A percentile compares a stretch with the other conserved stretches of the same genome.
phyloP scores from a whole-genome alignment of 2,113 vertebrate species.

The Ramphastos sulfuratus region DNA sequence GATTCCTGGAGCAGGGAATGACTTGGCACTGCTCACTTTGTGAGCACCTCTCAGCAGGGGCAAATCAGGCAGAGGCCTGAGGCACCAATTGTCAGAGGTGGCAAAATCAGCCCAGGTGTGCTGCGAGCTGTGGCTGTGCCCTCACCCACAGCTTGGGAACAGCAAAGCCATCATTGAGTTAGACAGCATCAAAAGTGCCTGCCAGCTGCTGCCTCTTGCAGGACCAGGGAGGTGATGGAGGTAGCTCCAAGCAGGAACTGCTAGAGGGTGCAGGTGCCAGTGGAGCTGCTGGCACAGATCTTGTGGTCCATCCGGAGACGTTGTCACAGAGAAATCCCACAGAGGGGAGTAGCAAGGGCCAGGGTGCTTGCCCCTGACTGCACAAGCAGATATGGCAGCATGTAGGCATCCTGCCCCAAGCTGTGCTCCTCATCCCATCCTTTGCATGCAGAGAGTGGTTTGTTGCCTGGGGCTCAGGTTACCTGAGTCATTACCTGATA shows the following conservation, averaged over 20 bases:
- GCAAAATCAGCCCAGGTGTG: background rate
- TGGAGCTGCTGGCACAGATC: background rate
- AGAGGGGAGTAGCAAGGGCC: background rate
- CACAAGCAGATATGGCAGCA: background rate
- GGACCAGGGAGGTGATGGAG: background rate
- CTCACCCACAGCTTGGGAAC: background rate
- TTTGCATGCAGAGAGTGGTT: background rate
- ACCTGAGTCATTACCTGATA: background rate
- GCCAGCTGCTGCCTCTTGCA: background rate
- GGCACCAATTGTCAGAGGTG: background rate
- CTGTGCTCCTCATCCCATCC: background rate
- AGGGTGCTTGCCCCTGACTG: background rate
- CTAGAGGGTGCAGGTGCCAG: accelerated
- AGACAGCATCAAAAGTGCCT: background rate
- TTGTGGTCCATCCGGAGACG: accelerated
- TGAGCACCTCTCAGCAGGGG: background rate
- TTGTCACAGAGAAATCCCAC: background rate
- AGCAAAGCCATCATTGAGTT: background rate
- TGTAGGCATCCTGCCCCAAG: accelerated
- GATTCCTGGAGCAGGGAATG: accelerated
- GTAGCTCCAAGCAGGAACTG: background rate
- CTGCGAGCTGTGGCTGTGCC: background rate
- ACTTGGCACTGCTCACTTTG: accelerated
- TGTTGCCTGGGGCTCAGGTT: too few species aligned
- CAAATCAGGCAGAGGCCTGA: background rate